Percentiles rank a stretch among this genome's conserved stretches.
Evolutionary conservation across 92 coral and sea anemone genomes (phyloP).

Genomic region (Galaxea fascicularis): DNA sequence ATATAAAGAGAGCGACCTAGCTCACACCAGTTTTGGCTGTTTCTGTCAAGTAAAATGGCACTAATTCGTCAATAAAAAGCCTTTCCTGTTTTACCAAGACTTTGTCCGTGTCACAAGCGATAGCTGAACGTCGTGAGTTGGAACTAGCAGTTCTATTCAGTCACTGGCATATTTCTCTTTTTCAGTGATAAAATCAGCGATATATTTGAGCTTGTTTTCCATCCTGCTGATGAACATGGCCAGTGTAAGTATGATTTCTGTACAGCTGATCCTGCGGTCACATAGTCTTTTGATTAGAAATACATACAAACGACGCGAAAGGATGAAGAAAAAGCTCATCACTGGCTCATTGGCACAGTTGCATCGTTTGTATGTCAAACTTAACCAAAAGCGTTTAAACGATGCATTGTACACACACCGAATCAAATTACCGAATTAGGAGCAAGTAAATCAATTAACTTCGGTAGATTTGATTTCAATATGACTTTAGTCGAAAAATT

Average conservation of each 20-base stretch:
- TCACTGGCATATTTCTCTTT: not conserved
- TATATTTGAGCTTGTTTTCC: constrained; percentile 83
- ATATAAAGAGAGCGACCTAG: not conserved
- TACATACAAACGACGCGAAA: too few relatives aligned
- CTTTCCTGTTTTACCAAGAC: not conserved
- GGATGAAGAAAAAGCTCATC: too few relatives aligned
- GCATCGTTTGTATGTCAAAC: too few relatives aligned
- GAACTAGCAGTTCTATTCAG: not conserved
- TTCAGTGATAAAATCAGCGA: constrained; percentile 83
- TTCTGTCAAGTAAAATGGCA: not conserved
- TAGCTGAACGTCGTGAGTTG: not conserved
- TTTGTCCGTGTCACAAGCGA: not conserved
- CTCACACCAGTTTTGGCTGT: not conserved
- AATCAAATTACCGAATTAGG: too few relatives aligned
- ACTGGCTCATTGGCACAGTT: too few relatives aligned
- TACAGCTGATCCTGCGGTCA: too few relatives aligned
- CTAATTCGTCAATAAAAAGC: not conserved
- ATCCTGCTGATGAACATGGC: constrained; percentile 88
- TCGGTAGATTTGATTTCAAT: too few relatives aligned
- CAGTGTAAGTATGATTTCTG: constrained; percentile 65
- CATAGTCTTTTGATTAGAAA: too few relatives aligned
- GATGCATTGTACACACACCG: too few relatives aligned
- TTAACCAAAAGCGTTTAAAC: too few relatives aligned
- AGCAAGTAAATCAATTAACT: too few relatives aligned
- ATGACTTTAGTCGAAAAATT: too few relatives aligned